phyloP scores from a whole-genome alignment of 1,140 invertebrate species.

The Berghia stephanieae region DNA sequence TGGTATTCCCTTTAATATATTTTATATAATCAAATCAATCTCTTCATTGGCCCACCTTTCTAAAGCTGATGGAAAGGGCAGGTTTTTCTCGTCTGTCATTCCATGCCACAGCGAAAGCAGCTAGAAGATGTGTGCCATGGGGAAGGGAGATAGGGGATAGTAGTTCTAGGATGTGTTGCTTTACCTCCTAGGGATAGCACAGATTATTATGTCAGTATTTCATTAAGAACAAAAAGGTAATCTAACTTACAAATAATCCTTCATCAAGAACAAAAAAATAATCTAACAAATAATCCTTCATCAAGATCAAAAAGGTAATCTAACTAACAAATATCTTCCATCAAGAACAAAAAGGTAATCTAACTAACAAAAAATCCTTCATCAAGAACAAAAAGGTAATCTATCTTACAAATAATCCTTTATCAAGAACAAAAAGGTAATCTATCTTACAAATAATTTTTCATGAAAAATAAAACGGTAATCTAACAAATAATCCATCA shows the following conservation, averaged over 20 bases:
- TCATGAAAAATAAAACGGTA: too few relatives aligned
- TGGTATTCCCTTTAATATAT: too few relatives aligned
- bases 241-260: not conserved
- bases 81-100: conserved; percentile 74
- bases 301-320: too few relatives aligned
- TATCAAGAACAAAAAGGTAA: not conserved
- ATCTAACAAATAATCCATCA: too few relatives aligned
- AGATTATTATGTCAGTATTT: not conserved
- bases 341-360: too few relatives aligned
- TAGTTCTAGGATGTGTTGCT: conserved; percentile 84
- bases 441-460: too few relatives aligned
- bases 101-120: conserved; percentile 89
- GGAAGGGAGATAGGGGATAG: conserved; percentile 87
- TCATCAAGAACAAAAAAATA: not conserved
- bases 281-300: too few relatives aligned
- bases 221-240: not conserved
- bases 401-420: not conserved
- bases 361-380: too few relatives aligned
- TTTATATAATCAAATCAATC: too few relatives aligned
- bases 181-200: conserved; percentile 70
- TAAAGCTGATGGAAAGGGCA: conserved; percentile 18
- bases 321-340: too few relatives aligned
- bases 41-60: conserved; percentile 56
- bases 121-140: conserved; percentile 84
- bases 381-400: not conserved